Base-by-base conservation (phyloP, 2,888 invertebrate species). In the Halictus quadricinctus region DNA sequence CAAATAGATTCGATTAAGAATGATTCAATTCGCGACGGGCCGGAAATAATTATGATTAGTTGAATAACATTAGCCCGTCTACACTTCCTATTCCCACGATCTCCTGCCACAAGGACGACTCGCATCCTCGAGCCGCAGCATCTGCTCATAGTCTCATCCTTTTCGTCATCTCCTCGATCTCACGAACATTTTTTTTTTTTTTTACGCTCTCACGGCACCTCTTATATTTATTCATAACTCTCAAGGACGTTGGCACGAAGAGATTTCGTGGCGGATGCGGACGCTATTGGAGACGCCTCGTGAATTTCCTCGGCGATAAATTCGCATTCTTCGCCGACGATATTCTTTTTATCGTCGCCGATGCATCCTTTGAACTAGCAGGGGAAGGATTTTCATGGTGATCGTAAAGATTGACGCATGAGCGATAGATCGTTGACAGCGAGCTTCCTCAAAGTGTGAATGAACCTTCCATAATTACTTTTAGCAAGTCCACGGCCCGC, bases 381-480 rank as follows among this genome's bases (percentile, higher is more conserved):
- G 58, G 81, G 50, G 72, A 78, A 82, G 80, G 80, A 87, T 72
- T 75, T 84, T 81, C 87, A 84, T 79, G 72, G 79, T n/a, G 73
- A 54, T 82, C 83, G 80, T 87, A 86, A 86, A 87, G 80, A 72
- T 87, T 66, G 83, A 86, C 72, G 83, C 72, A 78, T 73, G 50
- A 73, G 46, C 58, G 76, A 21, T 0, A 8, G 21, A 21, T 50
- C 8, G 18, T 50, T 21, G 8, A 8, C 54, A 54, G 21, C 2
- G 21, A 18, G 21, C 54, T 54, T n/a, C n/a, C 54, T n/a, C 21
- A 3, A 54, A 54, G 54, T n/a, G 90, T 87, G 90, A 90, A 90
- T 80, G 90, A 87, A 64, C 78, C 60, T 74, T 60, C 58, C 58
- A 29, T 69, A 87, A 54, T 54, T 54, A 54, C 8, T 43, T 43